Evolutionary conservation across 2,888 invertebrate species (phyloP).

Genomic region (Himalopsyche kuldschensis): DNA sequence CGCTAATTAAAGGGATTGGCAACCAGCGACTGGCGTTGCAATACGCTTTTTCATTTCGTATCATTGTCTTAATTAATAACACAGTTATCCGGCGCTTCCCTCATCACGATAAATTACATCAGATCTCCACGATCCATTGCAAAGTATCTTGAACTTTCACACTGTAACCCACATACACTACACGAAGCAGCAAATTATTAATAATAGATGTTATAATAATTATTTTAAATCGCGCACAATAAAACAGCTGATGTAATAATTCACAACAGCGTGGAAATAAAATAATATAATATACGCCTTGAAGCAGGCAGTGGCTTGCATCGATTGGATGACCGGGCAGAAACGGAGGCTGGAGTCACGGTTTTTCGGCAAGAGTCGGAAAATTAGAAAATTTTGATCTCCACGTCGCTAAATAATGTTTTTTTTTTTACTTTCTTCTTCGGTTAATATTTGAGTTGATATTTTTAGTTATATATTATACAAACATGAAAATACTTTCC

Average conservation of each 20-base stretch:
- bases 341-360: too few species aligned
- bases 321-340: too few species aligned
- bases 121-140: slow-evolving; percentile 6
- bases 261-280: background rate
- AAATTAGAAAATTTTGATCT: too few species aligned
- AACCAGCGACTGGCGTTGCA: too few species aligned
- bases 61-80: background rate
- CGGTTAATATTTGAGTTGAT: too few species aligned
- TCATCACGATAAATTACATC: slow-evolving; percentile 5
- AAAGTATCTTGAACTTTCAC: slow-evolving; percentile 14
- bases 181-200: background rate
- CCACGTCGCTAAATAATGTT: too few species aligned
- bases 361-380: too few species aligned
- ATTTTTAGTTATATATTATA: too few species aligned
- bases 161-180: slow-evolving; percentile 43
- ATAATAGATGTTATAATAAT: slow-evolving; percentile 8
- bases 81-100: background rate
- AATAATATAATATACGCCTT: background rate
- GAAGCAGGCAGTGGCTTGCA: too few species aligned
- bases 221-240: background rate
- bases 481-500: too few species aligned
- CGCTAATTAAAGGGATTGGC: too few species aligned
- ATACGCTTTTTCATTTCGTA: background rate
- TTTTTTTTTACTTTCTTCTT: too few species aligned
- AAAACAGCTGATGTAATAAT: background rate